phyloP scores from a whole-genome alignment of 2,888 invertebrate species.

The Antheraea assamensis region DNA sequence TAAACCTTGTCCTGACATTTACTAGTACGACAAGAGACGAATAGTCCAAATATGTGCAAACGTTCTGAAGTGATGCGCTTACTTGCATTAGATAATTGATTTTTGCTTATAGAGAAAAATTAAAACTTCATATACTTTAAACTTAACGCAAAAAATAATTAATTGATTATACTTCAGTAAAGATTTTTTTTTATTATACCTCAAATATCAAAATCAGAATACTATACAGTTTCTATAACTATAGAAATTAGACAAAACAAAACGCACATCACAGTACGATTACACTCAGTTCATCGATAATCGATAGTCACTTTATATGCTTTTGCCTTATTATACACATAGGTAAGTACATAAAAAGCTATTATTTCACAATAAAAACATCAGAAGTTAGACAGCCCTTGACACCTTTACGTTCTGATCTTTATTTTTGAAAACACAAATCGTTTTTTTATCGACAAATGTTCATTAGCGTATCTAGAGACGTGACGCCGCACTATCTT shows the following conservation, averaged over 20 bases:
- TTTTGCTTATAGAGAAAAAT: too few species aligned
- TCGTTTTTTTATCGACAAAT: conserved; percentile 26
- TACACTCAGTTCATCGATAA: not conserved
- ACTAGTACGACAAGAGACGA: too few species aligned
- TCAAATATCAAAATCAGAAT: not conserved
- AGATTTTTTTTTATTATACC: too few species aligned
- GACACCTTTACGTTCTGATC: conserved; percentile 40
- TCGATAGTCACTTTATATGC: not conserved
- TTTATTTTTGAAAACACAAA: conserved; percentile 19
- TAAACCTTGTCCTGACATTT: too few species aligned
- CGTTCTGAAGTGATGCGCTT: too few species aligned
- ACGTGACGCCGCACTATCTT: conserved; percentile 57
- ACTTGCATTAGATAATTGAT: too few species aligned
- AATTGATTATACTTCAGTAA: too few species aligned
- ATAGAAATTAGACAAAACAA: not conserved
- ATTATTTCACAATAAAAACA: conserved; percentile 16
- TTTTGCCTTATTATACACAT: not conserved
- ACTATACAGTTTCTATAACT: not conserved
- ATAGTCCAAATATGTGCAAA: too few species aligned
- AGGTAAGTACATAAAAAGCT: not conserved
- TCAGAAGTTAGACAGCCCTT: conserved; percentile 34
- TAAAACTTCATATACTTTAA: too few species aligned
- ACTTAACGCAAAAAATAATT: too few species aligned
- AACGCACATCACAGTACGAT: not conserved
- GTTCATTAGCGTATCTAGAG: conserved; percentile 49